Evolutionary conservation across 2,113 vertebrate genomes (phyloP).

Genomic region (Pavo muticus): DNA sequence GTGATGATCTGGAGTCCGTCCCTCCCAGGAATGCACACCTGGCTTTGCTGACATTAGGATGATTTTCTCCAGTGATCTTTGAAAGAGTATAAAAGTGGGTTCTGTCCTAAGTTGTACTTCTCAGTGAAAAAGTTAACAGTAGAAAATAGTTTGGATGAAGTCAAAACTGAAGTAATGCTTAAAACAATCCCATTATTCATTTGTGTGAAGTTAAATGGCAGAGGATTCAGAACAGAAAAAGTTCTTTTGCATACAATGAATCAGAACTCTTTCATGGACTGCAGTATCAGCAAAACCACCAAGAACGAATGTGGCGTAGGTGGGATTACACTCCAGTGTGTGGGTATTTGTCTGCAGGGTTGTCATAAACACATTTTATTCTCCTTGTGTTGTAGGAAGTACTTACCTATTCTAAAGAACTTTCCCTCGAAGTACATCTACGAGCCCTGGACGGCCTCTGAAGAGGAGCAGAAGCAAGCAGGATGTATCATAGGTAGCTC

Average conservation of each 20-base stretch:
- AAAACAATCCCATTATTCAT: neutral
- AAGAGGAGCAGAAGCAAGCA: slow-evolving; percentile 64
- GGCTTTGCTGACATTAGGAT: too few relatives aligned
- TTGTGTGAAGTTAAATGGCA: neutral
- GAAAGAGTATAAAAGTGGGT: too few relatives aligned
- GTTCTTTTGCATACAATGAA: neutral
- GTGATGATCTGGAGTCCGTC: too few relatives aligned
- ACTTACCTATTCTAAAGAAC: slow-evolving; percentile 68
- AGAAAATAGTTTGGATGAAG: neutral
- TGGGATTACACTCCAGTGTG: neutral
- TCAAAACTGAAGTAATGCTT: neutral
- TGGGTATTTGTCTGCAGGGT: neutral
- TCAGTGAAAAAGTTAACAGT: neutral
- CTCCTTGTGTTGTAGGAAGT: slow-evolving; percentile 62
- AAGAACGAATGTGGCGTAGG: neutral
- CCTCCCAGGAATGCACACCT: too few relatives aligned
- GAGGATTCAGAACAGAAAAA: neutral
- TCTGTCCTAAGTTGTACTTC: too few relatives aligned
- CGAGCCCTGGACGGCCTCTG: slow-evolving; percentile 66
- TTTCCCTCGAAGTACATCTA: slow-evolving; percentile 74
- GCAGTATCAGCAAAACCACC: neutral
- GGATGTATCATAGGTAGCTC: slow-evolving; percentile 69
- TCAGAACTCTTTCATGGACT: neutral
- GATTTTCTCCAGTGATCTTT: too few relatives aligned
- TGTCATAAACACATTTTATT: neutral